Conservation (phyloP, 2,113 vertebrate genomes). For the Hyla sarda region DNA sequence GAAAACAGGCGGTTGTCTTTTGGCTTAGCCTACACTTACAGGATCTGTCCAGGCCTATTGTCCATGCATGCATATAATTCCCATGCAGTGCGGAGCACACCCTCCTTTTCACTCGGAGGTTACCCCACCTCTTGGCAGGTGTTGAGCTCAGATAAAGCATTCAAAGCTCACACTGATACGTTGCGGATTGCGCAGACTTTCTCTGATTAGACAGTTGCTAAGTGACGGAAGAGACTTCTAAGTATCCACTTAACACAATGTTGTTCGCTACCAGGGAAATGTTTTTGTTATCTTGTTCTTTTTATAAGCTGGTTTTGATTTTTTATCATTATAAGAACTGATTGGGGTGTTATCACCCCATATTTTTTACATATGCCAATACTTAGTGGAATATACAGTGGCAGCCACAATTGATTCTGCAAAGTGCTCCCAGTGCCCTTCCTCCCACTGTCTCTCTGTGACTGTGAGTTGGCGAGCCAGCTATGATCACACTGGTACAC, state of each 20-base stretch:
- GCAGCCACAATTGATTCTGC: too few species aligned
- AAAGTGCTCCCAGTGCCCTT: too few species aligned
- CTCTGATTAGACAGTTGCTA: conserved; percentile 37
- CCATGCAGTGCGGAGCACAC: not conserved
- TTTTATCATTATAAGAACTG: too few species aligned
- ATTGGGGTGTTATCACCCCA: too few species aligned
- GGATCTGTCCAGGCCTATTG: conserved; percentile 24
- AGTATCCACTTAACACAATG: not conserved
- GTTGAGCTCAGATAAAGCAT: conserved; percentile 30
- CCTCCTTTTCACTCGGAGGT: not conserved
- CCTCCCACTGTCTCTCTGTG: too few species aligned
- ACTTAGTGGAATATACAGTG: too few species aligned
- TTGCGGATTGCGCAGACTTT: conserved; percentile 11
- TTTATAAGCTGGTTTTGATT: not conserved
- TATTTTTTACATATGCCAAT: too few species aligned
- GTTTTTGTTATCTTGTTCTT: not conserved
- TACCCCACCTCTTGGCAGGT: conserved; percentile 47
- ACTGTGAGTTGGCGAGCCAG: too few species aligned
- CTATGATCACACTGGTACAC: too few species aligned
- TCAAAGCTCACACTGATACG: not conserved
- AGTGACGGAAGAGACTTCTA: conserved; percentile 26
- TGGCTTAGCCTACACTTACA: not conserved
- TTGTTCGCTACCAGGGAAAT: not conserved
- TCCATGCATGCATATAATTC: not conserved
- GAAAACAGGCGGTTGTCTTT: not conserved